Evolutionary conservation across 2,888 invertebrate species (phyloP), one percentile per base, ranked within the genome.

Genomic region (Conops quadrifasciatus): DNA sequence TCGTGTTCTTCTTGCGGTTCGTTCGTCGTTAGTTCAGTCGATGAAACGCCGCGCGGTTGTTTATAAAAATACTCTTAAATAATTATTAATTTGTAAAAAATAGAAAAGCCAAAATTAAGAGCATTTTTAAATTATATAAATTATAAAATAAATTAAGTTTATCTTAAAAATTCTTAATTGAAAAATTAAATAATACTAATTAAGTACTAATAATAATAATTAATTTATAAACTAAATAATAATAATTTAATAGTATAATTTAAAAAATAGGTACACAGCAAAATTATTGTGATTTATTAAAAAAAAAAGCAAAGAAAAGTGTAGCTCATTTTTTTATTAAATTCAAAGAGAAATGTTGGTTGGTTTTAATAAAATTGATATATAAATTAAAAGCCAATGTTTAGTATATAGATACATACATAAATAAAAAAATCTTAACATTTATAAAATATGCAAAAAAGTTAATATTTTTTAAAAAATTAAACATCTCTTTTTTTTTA

Each of bases 1-100:
- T 47, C 59, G 67, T 59, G 67, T 36, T 28, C 51, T 24, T 47
- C 36, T 45, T 19, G n/a, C 4, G 13, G 56, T 4, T 19, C 56
- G 21, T 56, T 21, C n/a, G 56, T 56, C n/a, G 13, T 24, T 24
- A n/a, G n/a, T 56, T 21, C 13, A 19, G 51, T 5, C 4, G 16
- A 19, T 36, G n/a, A 49, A 7, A 4, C 49, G 4, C 2, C n/a
- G 2, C n/a, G 53, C 13, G 53, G 24, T 21, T 21, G 5, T 58
- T 28, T 7, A 58, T 24, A 28, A 28, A 28, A 58, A 58, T 15
- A 49, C 1, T 49, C 13, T 19, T 56, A 56, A 56, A 56, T 21
- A 24, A 49, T n/a, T 24, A 56, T 56, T 11, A 21, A 24, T 21
- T 45, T 45, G 1, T 45, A 1, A 45, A 45, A 9, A 45, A 45